Conservation (phyloP, 1,140 invertebrate genomes). For the Drosophila sucinea region DNA sequence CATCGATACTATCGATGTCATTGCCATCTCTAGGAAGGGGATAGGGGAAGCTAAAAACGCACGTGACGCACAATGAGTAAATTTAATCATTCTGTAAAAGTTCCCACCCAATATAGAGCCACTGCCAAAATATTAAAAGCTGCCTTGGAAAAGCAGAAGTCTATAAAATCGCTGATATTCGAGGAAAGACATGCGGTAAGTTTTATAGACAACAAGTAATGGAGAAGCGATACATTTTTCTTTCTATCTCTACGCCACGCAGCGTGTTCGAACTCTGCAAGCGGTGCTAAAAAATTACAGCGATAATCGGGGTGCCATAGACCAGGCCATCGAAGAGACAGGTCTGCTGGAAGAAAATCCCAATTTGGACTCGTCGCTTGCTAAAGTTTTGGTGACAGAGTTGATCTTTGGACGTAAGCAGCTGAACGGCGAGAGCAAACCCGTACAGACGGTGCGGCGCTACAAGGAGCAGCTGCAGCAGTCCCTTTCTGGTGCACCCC, state of each 20-base stretch:
- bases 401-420: constrained; percentile 90
- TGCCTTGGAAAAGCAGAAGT: constrained; percentile 87
- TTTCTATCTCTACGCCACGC: constrained; percentile 14
- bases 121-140: constrained; percentile 85
- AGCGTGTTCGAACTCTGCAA: constrained; percentile 69
- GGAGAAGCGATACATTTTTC: neutral
- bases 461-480: constrained; percentile 86
- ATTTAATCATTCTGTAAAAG: constrained; percentile 88
- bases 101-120: constrained; percentile 90
- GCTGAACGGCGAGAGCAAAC: constrained; percentile 87
- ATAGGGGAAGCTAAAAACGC: neutral
- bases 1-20: neutral
- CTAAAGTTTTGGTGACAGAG: constrained; percentile 91
- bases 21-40: neutral
- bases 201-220: neutral
- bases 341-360: constrained; percentile 87
- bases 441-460: constrained; percentile 87
- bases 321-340: constrained; percentile 86
- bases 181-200: constrained; percentile 87
- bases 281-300: constrained; percentile 89
- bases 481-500: constrained; percentile 57
- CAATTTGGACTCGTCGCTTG: constrained; percentile 88
- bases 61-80: constrained; percentile 64
- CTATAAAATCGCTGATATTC: constrained; percentile 89
- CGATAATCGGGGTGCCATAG: constrained; percentile 86